phyloP scores from a whole-genome alignment of 64 coral and sea anemone genomes.

The Montipora foliosa region DNA sequence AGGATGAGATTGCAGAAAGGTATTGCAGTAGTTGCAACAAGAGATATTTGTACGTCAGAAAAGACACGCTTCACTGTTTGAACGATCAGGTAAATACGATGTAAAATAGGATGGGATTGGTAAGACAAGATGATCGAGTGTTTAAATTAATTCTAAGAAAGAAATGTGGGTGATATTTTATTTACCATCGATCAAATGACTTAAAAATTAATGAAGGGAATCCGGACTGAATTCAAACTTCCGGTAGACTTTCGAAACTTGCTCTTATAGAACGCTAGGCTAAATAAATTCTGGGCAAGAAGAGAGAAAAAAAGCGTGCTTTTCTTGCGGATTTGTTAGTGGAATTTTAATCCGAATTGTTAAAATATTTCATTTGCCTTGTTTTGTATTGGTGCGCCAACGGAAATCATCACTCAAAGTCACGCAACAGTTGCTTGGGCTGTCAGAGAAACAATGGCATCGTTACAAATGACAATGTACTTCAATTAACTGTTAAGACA shows the following conservation, averaged over 20 bases:
- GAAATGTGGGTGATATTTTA: background rate
- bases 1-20: slow-evolving; percentile 88
- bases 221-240: background rate
- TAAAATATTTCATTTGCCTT: background rate
- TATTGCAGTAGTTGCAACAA: slow-evolving; percentile 90
- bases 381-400: too few relatives aligned
- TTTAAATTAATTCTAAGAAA: too few relatives aligned
- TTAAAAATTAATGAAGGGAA: background rate
- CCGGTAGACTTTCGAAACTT: background rate
- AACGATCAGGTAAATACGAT: slow-evolving; percentile 63
- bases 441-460: too few relatives aligned
- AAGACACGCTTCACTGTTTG: slow-evolving; percentile 89
- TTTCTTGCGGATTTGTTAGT: background rate
- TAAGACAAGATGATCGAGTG: too few relatives aligned
- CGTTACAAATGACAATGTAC: too few relatives aligned
- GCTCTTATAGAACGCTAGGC: background rate
- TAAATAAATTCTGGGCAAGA: too few relatives aligned
- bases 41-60: slow-evolving; percentile 82
- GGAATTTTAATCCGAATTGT: background rate
- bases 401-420: background rate
- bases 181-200: background rate
- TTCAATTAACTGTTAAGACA: too few relatives aligned
- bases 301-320: background rate
- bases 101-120: too few relatives aligned
- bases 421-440: background rate